Base-by-base conservation (phyloP, 2,797 vertebrate genomes). In the Sebastiscus tertius region DNA sequence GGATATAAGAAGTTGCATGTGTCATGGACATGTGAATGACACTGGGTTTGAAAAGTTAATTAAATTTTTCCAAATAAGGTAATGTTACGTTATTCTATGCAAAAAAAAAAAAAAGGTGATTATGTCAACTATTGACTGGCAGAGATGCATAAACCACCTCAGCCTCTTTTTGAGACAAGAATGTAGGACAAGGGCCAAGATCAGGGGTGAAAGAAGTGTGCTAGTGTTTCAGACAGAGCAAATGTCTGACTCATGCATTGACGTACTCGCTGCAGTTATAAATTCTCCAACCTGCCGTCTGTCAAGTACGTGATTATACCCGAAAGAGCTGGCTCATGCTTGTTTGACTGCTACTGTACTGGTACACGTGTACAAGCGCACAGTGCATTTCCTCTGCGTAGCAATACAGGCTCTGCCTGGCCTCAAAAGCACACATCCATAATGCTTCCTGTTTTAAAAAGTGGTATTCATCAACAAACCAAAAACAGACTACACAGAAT, bases 331-430 rank as follows among this genome's bases (percentile, higher is more conserved):
- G 68, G 22, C 22, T 62, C 20, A 34, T n/a, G 49, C 18, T 70
- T 58, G 34, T 68, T 74, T 75, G 49, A 75, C 29, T 52, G 77
- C 52, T 63, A 54, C 42, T 66, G 39, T 70, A 49, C 34, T 54
- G 29, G n/a, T 49, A 49, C 54, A 78, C 18, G 4, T 54, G 52
- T n/a, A 52, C 9, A 59, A 74, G n/a, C 0, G 6, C 26, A 73
- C 24, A 62, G 31, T 33, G n/a, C 13, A 59, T 59, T 65, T 75
- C 18, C 27, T 27, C n/a, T 4, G 1, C 1, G 1, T 49, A 52
- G 12, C 12, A 4, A 63, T 22, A 4, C 1, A 2, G 42, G n/a
- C 27, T 46, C 9, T 36, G 6, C 1, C 0, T 34, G 22, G n/a
- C 26, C 34, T 31, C 49, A 61, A 46, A 22, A n/a, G 4, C 7